These are phyloP conservation scores for Caenorhabditis remanei DNA, from an alignment of 1,140 invertebrate genomes.

Conservation along the genomic window DNA sequence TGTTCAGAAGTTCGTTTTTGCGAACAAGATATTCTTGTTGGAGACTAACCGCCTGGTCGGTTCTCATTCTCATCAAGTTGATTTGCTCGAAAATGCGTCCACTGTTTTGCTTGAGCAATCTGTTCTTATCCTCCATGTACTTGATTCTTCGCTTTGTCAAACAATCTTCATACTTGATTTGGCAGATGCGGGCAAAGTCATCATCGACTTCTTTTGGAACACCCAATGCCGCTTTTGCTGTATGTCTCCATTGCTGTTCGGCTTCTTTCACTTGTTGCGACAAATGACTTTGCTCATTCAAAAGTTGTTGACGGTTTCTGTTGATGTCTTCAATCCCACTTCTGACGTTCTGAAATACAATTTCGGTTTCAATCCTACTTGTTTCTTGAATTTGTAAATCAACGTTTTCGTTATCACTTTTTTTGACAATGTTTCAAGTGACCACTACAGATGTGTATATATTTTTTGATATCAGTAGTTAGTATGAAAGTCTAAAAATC, in stretches of 20 bases:
- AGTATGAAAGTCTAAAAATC: background rate
- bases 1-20: slow-evolving; percentile 24
- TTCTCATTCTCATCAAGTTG: slow-evolving; percentile 46
- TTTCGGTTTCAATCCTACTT: background rate
- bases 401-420: background rate
- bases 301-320: slow-evolving; percentile 19
- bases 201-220: slow-evolving; percentile 46
- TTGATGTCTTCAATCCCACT: slow-evolving; percentile 2
- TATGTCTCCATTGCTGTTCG: slow-evolving; percentile 32
- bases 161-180: slow-evolving; percentile 39
- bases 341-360: slow-evolving; percentile 5
- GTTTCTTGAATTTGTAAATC: background rate
- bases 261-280: slow-evolving; percentile 33
- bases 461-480: slow-evolving; percentile 1
- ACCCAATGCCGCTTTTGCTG: slow-evolving; percentile 9
- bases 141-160: background rate
- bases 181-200: background rate
- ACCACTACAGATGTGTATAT: background rate
- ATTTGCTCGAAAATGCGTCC: slow-evolving; percentile 29
- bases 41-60: slow-evolving; percentile 16
- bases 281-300: background rate
- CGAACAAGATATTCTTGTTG: slow-evolving; percentile 17
- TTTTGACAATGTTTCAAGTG: background rate
- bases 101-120: slow-evolving; percentile 11
- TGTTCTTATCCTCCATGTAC: slow-evolving; percentile 30